Evolutionary conservation across 2,113 vertebrate species (phyloP), one percentile per base, ranked within the genome.

Genomic region (Salvelinus namaycush): DNA sequence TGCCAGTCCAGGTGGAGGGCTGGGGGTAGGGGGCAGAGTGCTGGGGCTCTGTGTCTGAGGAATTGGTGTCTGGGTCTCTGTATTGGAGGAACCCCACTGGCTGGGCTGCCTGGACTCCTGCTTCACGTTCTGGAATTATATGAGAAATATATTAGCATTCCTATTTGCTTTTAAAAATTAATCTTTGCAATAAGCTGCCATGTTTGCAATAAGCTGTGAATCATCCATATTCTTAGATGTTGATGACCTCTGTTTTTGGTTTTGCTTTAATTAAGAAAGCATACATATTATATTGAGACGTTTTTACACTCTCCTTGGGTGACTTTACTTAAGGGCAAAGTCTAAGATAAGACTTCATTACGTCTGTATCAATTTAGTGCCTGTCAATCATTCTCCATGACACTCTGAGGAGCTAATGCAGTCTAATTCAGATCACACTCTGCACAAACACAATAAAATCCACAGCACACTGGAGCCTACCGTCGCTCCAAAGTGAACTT

Each of bases 1-100:
- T 31, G 39, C 87, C 88, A 0, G 90, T 88, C 92, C 90, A 91
- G 75, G 81, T 76, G 18, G 92, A 90, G 1, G 86, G 85, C 44
- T 89, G 72, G 4, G 86, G 60, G 26, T 80, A 79, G 26, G 76
- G 75, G 44, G 18, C 20, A 4, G 51, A 82, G 4, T 6, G 73
- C 73, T 87, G 83, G 74, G 86, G 31, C 49, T 18, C 72, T 86
- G 83, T 73, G 86, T 27, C 51, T 11, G 84, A 78, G 66, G 88
- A 66, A 62, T 75, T 62, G 14, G 75, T 57, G 29, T 82, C 81
- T 57, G 79, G 76, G 66, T 84, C 65, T 20, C 72, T 1, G 0
- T 79, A 76, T 70, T 89, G 89, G 54, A 84, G 73, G 39, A 86
- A 75, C 72, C 75, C 70, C 27, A 82, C 78, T 2, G 86, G 76